phyloP scores from a whole-genome alignment of 2,797 vertebrate genomes.

The Periparus ater region DNA sequence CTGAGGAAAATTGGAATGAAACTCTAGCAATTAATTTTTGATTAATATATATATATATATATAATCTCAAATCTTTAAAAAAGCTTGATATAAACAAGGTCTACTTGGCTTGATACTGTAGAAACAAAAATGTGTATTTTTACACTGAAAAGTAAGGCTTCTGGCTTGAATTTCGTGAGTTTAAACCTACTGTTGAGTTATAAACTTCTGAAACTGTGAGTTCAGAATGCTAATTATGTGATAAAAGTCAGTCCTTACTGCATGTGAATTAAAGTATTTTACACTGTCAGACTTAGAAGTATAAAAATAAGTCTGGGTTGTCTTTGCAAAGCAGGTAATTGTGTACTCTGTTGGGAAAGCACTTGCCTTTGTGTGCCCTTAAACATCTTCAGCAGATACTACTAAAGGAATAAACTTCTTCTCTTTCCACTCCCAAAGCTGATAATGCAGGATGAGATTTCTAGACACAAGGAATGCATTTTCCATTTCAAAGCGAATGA shows the following conservation, averaged over 20 bases:
- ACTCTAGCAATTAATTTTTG: neutral
- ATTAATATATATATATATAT: neutral
- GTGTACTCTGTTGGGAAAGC: conserved; percentile 21
- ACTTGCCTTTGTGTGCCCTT: neutral
- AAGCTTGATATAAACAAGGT: neutral
- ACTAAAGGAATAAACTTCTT: neutral
- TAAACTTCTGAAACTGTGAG: conserved; percentile 29
- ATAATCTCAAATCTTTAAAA: neutral
- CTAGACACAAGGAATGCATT: neutral
- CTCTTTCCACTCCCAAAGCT: neutral
- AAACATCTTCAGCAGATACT: neutral
- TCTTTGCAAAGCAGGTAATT: conserved; percentile 35
- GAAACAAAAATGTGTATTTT: neutral
- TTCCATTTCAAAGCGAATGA: neutral
- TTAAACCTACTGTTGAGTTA: conserved; percentile 20
- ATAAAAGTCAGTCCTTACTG: conserved; percentile 29
- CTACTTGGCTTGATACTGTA: neutral
- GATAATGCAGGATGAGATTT: neutral
- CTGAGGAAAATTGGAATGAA: conserved; percentile 15
- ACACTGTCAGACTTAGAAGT: neutral
- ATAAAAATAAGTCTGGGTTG: neutral
- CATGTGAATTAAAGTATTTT: neutral
- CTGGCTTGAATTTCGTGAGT: conserved; percentile 12
- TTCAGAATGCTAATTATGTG: conserved; percentile 49
- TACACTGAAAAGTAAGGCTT: neutral